Evolutionary conservation across 2,113 vertebrate species (phyloP).

Genomic region (Pygoscelis antarcticus): DNA sequence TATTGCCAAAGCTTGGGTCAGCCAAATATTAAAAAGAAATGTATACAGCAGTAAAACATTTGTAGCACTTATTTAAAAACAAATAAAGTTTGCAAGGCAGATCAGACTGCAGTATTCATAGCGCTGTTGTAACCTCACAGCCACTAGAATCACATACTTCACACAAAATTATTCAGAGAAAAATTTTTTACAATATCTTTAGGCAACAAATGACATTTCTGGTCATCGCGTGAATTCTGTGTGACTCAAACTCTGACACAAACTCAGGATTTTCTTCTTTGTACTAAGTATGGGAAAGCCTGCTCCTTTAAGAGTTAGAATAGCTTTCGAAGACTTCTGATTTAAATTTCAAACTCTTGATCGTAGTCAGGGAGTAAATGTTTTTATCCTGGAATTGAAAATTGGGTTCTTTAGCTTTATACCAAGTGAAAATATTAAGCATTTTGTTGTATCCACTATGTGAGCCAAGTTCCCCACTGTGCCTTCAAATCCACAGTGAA

Average conservation of each 20-base stretch:
- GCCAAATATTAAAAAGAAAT: slow-evolving; percentile 59
- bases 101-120: slow-evolving; percentile 53
- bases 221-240: slow-evolving; percentile 62
- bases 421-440: slow-evolving; percentile 80
- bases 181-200: slow-evolving; percentile 13
- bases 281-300: slow-evolving; percentile 71
- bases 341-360: slow-evolving; percentile 84
- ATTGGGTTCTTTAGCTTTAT: slow-evolving; percentile 77
- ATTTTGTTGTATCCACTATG: slow-evolving; percentile 79
- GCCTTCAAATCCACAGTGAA: slow-evolving; percentile 81
- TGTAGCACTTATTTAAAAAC: slow-evolving; percentile 40
- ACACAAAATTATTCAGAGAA: not conserved
- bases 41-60: slow-evolving; percentile 30
- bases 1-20: slow-evolving; percentile 25
- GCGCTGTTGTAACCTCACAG: slow-evolving; percentile 26
- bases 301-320: slow-evolving; percentile 76
- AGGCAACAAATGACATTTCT: slow-evolving; percentile 63
- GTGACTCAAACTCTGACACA: slow-evolving; percentile 57
- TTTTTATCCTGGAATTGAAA: slow-evolving; percentile 78
- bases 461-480: slow-evolving; percentile 79
- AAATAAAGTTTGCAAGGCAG: slow-evolving; percentile 28
- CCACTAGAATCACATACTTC: slow-evolving; percentile 41
- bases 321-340: slow-evolving; percentile 77
- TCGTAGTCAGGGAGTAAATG: slow-evolving; percentile 72
- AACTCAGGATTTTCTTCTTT: slow-evolving; percentile 75